Base-by-base conservation (phyloP, 2,113 vertebrate genomes). In the Trichechus manatus region DNA sequence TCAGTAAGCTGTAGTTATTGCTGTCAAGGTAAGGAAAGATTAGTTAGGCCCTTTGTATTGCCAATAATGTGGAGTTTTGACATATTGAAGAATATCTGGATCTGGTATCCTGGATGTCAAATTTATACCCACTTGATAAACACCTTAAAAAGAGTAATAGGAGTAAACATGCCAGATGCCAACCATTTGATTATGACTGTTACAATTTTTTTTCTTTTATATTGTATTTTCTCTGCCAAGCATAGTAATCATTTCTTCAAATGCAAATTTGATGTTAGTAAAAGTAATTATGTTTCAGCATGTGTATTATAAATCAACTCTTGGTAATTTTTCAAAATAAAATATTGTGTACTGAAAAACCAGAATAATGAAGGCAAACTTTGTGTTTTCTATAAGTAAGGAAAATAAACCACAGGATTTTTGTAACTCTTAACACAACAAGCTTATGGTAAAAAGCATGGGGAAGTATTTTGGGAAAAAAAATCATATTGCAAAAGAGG, bases 241-340 rank as follows among this genome's bases (percentile, higher is more conserved):
- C 27, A 74, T 19, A 29, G 31, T 20, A 77, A 68, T 79, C 23
- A 59, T 61, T 95, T 94, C 6, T 93, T 95, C n/a, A 93, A 95
- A n/a, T 89, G 56, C 15, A 94, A 91, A 87, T 91, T 96, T 80
- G 68, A 50, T 72, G 25, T 94, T 80, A 56, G 5, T 44, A 66
- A 88, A 87, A 83, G 5, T 83, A 44, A 44, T 89, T 92, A 68
- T 89, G 13, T 94, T 74, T 93, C 27, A 70, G 25, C 29, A 70
- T 89, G 19, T 89, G 36, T 68, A 80, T 80, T 83, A 61, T 78
- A 36, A 95, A 64, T 70, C 17, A 80, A 61, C 6, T 63, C 15
- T 50, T 70, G 66, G 56, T 42, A 39, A 20, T 53, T n/a, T 94
- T 95, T 53, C 56, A 92, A 87, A 87, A 56, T 61, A 27, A 95